A percentile compares a stretch with the other conserved stretches of the same genome.
These are phyloP conservation scores for Desmodus rotundus DNA, from an alignment of 2,113 vertebrate genomes.

Conservation along the genomic window DNA sequence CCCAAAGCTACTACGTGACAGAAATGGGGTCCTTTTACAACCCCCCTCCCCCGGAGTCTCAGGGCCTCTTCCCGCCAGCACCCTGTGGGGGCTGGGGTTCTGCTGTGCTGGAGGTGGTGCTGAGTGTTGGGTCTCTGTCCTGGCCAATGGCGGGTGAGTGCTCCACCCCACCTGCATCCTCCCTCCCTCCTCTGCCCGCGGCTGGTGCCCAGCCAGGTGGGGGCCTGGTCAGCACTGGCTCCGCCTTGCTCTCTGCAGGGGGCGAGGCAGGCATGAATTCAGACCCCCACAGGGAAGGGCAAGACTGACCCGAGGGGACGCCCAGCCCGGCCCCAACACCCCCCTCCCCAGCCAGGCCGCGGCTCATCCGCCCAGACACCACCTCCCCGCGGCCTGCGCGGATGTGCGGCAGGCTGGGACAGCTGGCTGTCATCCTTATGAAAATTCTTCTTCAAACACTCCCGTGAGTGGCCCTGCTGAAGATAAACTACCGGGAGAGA, in stretches of 20 bases:
- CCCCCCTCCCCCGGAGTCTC: too few relatives aligned
- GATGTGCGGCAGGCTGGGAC: neutral
- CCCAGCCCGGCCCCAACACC: neutral
- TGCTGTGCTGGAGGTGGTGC: accelerated
- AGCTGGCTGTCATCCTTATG: neutral
- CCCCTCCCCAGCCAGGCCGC: too few relatives aligned
- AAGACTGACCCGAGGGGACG: neutral
- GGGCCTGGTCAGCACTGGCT: neutral
- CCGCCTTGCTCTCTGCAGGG: neutral
- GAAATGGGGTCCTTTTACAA: neutral
- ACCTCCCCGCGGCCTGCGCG: neutral
- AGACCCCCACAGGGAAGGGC: neutral
- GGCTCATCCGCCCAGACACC: neutral
- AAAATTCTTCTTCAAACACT: neutral
- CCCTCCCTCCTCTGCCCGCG: neutral
- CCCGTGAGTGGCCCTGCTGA: neutral
- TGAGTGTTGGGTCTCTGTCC: neutral
- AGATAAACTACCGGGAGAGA: neutral
- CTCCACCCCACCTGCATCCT: neutral
- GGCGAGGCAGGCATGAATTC: neutral
- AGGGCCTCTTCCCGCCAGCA: neutral
- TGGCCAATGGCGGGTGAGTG: accelerated
- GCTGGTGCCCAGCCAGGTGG: neutral
- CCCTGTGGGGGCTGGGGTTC: neutral
- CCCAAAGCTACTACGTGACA: neutral